Conservation (phyloP, 1,140 invertebrate species). For the Magallana angulata region DNA sequence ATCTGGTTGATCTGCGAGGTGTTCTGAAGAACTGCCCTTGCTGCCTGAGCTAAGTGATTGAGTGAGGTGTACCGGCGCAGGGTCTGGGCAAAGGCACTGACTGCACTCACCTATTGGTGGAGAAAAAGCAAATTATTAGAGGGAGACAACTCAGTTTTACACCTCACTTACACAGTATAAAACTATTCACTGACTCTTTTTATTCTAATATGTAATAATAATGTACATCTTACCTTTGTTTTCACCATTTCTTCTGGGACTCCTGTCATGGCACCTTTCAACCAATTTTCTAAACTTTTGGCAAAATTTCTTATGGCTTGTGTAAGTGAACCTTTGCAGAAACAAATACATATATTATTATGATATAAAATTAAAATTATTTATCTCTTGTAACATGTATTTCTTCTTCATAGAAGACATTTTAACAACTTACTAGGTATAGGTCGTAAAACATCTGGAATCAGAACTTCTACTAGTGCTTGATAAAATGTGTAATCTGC, state of each 20-base stretch:
- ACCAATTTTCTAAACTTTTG: constrained; percentile 93
- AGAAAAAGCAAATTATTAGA: background rate
- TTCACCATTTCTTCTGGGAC: constrained; percentile 91
- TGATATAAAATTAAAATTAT: constrained; percentile 30
- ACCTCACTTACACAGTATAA: too few relatives aligned
- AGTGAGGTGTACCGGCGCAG: constrained; percentile 96
- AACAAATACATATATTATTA: constrained; percentile 10
- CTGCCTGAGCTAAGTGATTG: constrained; percentile 98
- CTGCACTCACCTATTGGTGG: constrained; percentile 83
- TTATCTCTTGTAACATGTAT: background rate
- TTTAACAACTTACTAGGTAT: constrained; percentile 87
- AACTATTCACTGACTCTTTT: too few relatives aligned
- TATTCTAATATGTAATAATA: too few relatives aligned
- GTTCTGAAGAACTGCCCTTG: constrained; percentile 96
- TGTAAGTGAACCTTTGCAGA: constrained; percentile 87
- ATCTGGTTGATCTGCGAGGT: constrained; percentile 97
- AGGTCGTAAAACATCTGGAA: constrained; percentile 96
- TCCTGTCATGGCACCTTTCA: constrained; percentile 91
- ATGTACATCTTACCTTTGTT: constrained; percentile 85
- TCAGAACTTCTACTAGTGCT: constrained; percentile 95
- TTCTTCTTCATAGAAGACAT: background rate
- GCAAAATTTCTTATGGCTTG: constrained; percentile 96
- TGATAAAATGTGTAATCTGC: constrained; percentile 98
- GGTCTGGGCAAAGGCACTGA: constrained; percentile 96
- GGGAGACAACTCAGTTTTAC: background rate